These are phyloP conservation scores for Aurelia aurita complex sp. Pacific DNA, from an alignment of 30 jellyfish, hydroid and myxozoan genomes.

Conservation along the genomic window DNA sequence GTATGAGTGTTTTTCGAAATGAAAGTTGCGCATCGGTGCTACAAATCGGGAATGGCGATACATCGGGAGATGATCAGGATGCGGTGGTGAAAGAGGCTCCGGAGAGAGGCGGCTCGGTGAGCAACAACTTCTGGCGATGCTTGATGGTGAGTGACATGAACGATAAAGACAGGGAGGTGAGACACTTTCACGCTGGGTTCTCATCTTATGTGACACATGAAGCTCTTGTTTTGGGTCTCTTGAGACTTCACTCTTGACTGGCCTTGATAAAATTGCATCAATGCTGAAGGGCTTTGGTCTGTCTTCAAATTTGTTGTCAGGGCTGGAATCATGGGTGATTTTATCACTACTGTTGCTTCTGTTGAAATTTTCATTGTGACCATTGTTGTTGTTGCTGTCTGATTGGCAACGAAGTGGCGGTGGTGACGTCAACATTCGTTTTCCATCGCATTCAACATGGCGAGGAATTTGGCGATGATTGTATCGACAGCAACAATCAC, in stretches of 20 bases:
- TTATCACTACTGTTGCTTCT: not conserved
- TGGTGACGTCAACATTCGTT: not conserved
- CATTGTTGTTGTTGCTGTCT: not conserved
- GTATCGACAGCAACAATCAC: slow-evolving; percentile 46
- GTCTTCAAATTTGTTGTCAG: not conserved
- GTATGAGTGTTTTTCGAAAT: slow-evolving; percentile 4
- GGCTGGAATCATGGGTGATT: not conserved
- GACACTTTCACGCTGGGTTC: not conserved
- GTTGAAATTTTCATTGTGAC: not conserved
- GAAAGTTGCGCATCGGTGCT: slow-evolving; percentile 14
- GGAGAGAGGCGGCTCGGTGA: slow-evolving; percentile 13
- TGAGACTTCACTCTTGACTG: not conserved
- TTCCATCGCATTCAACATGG: not conserved
- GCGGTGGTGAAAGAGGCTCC: slow-evolving; percentile 19
- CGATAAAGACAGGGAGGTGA: slow-evolving; percentile 8
- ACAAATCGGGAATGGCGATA: slow-evolving; percentile 30
- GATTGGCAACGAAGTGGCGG: not conserved
- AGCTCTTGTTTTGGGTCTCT: not conserved
- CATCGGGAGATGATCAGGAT: slow-evolving; percentile 8
- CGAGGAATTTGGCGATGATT: slow-evolving; percentile 6
- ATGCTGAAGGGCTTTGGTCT: slow-evolving; percentile 41
- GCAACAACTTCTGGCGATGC: slow-evolving; percentile 8
- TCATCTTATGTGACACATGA: not conserved
- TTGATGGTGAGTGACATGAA: slow-evolving; percentile 10
- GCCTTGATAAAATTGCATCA: slow-evolving; percentile 61